Base-by-base conservation (phyloP, 2,888 invertebrate species). In the Macropis europaea region DNA sequence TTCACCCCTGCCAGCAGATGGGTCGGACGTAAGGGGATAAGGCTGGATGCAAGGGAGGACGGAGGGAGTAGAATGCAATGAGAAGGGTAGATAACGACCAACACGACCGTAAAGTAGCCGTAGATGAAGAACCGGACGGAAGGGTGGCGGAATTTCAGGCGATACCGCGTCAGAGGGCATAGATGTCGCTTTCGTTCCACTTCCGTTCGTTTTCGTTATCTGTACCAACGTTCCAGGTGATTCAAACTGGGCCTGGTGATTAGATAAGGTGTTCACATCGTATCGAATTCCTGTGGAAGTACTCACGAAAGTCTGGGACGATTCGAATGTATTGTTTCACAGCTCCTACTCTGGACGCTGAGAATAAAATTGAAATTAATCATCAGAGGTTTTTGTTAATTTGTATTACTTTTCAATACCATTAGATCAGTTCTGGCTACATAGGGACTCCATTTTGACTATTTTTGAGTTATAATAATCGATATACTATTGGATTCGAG, bases 61-160 rank as follows among this genome's bases (percentile, higher is more conserved):
- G 15, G 4, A 2, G 26, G 7, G 48, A n/a, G 11, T n/a, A 42
- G 17, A 40, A 15, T 47, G 66, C 45, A 47, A 40, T 15, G 24
- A 7, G 30, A 28, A 13, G 56, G 50, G 9, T 2, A 48, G 59
- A 68, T 70, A 70, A 60, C 48, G 15, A 5, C 28, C n/a, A 17
- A 42, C 53, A 30, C 50, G 57, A 15, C 17, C 24, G 48, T 60
- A 48, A 68, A 68, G 53, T 48, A 53, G 6, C 22, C 30, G 32
- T n/a, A n/a, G 42, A 40, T 30, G 68, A 68, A 53, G 53, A 38
- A 48, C 68, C 59, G 70, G 68, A 60, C 11, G 59, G 28, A 30
- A 17, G 47, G 52, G 13, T 15, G 38, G 19, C 59, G 40, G 30
- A 54, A 66, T 54, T 54, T 66, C 47, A 67, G n/a, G 19, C 67